phyloP scores from a whole-genome alignment of 23 tunicate species.

The Aplidium turbinatum region DNA sequence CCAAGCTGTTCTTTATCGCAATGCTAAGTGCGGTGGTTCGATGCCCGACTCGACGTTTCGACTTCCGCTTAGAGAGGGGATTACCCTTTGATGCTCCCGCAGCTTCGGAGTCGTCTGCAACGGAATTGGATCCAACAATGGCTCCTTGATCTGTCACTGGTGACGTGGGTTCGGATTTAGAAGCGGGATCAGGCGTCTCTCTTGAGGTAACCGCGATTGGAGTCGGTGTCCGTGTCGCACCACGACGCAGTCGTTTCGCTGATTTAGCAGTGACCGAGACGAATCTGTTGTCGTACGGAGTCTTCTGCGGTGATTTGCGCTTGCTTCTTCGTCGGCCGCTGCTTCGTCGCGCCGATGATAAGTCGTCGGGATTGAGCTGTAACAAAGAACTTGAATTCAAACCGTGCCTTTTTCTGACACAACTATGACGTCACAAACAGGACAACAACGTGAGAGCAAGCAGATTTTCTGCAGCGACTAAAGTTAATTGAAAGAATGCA shows the following conservation, averaged over 20 bases:
- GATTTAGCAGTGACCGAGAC: constrained; percentile 4
- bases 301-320: constrained; percentile 54
- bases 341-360: no score
- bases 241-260: constrained; percentile 49
- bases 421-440: no score
- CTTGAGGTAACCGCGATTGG: constrained; percentile 8
- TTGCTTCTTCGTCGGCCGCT: constrained; percentile 67
- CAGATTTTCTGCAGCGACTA: no score
- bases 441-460: no score
- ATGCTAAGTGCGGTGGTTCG: constrained; percentile 50
- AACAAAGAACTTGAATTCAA: no score
- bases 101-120: constrained; percentile 14
- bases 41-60: constrained; percentile 38
- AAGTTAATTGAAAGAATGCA: no score
- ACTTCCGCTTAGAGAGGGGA: no score
- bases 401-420: no score
- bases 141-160: constrained; percentile 12
- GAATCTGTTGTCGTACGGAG: constrained; percentile 33
- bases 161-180: constrained; percentile 32
- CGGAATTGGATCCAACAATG: no score
- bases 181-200: neutral
- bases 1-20: constrained; percentile 63
- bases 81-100: constrained; percentile 32
- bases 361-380: no score
- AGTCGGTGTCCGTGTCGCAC: constrained; percentile 40